A percentile compares a stretch with the other conserved stretches of the same genome.
phyloP scores from a whole-genome alignment of 1,140 invertebrate genomes.

The Heliconius melpomene region DNA sequence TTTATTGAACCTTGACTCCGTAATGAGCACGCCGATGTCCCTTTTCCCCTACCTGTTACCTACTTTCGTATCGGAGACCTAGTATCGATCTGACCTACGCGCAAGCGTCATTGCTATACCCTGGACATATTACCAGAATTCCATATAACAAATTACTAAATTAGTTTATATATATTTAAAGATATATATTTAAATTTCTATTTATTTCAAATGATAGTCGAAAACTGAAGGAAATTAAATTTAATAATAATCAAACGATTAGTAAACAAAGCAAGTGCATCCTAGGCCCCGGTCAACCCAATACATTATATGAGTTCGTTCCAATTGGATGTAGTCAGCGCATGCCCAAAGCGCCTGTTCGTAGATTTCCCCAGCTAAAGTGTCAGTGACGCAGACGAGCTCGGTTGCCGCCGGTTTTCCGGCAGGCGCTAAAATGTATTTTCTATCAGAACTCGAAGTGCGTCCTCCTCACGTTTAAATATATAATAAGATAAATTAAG shows the following conservation, averaged over 20 bases:
- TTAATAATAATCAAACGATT: background rate
- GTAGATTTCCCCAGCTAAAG: constrained; percentile 56
- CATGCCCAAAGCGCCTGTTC: constrained; percentile 63
- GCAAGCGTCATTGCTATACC: constrained; percentile 60
- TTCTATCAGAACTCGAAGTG: constrained; percentile 34
- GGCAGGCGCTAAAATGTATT: constrained; percentile 60
- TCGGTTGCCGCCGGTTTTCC: constrained; percentile 57
- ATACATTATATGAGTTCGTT: constrained; percentile 48
- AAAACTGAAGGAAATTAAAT: background rate
- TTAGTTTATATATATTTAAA: too few species aligned
- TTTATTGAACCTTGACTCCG: constrained; percentile 30
- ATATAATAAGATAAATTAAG: constrained; percentile 31
- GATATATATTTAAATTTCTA: background rate
- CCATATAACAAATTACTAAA: background rate
- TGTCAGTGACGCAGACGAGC: constrained; percentile 66
- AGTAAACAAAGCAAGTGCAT: constrained; percentile 34
- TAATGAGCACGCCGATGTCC: constrained; percentile 27
- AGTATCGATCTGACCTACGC: constrained; percentile 65
- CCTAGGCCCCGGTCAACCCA: constrained; percentile 32
- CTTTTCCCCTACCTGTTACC: constrained; percentile 44
- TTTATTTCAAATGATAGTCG: background rate
- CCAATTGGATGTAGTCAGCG: constrained; percentile 64
- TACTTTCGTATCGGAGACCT: constrained; percentile 46
- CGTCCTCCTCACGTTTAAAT: background rate
- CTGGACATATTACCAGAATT: constrained; percentile 5